phyloP scores from a whole-genome alignment of 1,140 invertebrate genomes.

The Agrypnia vestita region DNA sequence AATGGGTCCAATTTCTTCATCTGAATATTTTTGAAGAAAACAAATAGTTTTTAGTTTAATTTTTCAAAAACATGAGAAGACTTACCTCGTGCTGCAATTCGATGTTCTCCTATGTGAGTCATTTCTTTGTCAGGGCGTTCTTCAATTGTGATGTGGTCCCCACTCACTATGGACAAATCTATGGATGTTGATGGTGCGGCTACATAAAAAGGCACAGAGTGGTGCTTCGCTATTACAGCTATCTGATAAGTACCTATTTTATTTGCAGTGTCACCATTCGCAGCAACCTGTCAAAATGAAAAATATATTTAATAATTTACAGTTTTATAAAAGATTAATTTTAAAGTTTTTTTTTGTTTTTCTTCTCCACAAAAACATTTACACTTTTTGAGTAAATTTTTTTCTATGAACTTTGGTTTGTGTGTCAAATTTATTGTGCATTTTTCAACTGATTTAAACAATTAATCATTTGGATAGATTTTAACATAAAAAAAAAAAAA shows the following conservation, averaged over 20 bases:
- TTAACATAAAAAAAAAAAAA: no score
- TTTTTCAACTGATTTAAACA: no score
- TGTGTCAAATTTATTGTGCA: no score
- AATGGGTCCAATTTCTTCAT: not conserved
- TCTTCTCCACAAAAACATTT: no score
- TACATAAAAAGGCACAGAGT: constrained; percentile 95
- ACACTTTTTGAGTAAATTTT: no score
- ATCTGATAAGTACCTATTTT: constrained; percentile 99
- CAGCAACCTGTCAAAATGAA: constrained; percentile 77
- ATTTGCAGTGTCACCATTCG: constrained; percentile 98
- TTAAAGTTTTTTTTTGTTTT: no score
- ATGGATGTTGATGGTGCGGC: constrained; percentile 95
- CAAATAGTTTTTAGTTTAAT: not conserved
- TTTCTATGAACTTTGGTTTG: no score
- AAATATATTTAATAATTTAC: not conserved
- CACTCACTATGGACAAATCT: constrained; percentile 85
- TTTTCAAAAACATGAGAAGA: not conserved
- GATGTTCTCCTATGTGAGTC: constrained; percentile 87
- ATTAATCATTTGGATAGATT: no score
- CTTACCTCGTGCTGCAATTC: constrained; percentile 88
- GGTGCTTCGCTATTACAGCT: constrained; percentile 92
- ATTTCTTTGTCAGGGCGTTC: constrained; percentile 93
- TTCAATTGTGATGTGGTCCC: constrained; percentile 94
- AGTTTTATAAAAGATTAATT: no score
- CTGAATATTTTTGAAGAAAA: no score